Conservation (phyloP, 2,888 invertebrate species). For the Euplexia lucipara region DNA sequence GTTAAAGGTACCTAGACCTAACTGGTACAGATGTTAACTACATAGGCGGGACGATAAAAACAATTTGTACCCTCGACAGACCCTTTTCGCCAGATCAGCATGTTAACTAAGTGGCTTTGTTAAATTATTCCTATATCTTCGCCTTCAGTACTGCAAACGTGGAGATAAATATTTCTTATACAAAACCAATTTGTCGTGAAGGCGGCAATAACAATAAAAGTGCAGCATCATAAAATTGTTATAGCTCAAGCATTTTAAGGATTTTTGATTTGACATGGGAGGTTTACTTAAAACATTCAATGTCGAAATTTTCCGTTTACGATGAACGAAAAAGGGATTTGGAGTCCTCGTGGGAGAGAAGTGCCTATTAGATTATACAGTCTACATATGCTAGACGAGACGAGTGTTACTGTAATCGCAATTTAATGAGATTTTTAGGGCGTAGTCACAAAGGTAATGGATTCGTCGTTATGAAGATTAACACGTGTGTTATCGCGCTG, state of each 20-base stretch:
- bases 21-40: conserved; percentile 37
- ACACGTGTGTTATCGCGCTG: conserved; percentile 49
- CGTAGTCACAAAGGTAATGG: conserved; percentile 67
- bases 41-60: conserved; percentile 12
- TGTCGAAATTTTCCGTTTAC: conserved; percentile 77
- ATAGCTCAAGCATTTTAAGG: conserved; percentile 70
- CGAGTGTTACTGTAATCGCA: conserved; percentile 72
- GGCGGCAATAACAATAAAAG: conserved; percentile 69
- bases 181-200: conserved; percentile 77
- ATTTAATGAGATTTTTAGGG: conserved; percentile 78
- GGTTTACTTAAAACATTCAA: conserved; percentile 73
- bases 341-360: conserved; percentile 73
- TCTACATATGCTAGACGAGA: conserved; percentile 74
- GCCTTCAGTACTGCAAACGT: conserved; percentile 45
- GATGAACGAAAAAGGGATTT: conserved; percentile 80
- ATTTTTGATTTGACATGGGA: conserved; percentile 77
- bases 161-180: conserved; percentile 62
- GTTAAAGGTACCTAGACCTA: conserved; percentile 1
- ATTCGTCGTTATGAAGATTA: conserved; percentile 70
- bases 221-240: conserved; percentile 78
- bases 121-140: conserved; percentile 41
- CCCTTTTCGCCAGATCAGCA: conserved; percentile 29
- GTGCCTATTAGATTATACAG: conserved; percentile 75
- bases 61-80: conserved; percentile 14
- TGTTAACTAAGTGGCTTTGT: conserved; percentile 28